phyloP scores from a whole-genome alignment of 2,113 vertebrate species.

The Mirza zaza region DNA sequence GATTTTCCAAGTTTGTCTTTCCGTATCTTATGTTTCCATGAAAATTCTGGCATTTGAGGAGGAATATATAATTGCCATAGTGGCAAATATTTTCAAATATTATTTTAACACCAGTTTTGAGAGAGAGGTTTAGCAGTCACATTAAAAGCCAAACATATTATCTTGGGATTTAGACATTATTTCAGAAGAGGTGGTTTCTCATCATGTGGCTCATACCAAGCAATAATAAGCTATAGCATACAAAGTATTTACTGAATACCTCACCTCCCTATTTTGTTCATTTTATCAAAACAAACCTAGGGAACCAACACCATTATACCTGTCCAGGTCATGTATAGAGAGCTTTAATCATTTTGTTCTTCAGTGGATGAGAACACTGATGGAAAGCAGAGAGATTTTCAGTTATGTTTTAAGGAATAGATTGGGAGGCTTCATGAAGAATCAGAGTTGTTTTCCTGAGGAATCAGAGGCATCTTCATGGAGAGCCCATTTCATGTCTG shows the following conservation, averaged over 20 bases:
- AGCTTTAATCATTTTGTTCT: background rate
- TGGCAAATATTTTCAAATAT: background rate
- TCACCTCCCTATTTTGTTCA: background rate
- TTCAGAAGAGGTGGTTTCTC: background rate
- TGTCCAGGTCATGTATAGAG: background rate
- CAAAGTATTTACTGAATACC: background rate
- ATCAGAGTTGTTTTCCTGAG: background rate
- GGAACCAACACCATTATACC: background rate
- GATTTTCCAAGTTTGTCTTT: background rate
- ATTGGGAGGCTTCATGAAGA: background rate
- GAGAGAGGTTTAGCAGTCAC: background rate
- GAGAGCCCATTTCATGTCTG: fast-evolving
- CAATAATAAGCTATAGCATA: background rate
- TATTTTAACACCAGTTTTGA: background rate
- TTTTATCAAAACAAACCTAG: background rate
- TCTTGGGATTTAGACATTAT: background rate
- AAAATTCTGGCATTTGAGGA: background rate
- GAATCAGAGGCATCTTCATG: background rate
- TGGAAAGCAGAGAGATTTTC: background rate
- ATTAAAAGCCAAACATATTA: background rate
- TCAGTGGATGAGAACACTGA: background rate
- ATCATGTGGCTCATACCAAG: background rate
- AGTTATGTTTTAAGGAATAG: background rate
- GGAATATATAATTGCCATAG: background rate
- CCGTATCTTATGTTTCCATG: background rate